Conservation (phyloP, 1,140 invertebrate species). For the Samia ricini region DNA sequence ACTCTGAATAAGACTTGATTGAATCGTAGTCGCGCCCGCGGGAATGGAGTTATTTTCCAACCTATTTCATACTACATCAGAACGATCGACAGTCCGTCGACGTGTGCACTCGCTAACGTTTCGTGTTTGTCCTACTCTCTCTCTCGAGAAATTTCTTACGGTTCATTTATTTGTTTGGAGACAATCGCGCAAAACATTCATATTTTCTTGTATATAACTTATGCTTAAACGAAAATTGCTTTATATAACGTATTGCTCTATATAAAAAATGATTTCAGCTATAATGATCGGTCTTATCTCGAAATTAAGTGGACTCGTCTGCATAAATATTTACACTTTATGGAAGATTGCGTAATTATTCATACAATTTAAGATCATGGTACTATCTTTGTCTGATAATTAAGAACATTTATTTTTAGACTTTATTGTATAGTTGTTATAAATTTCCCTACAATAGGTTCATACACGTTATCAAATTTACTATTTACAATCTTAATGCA, state of each 20-base stretch:
- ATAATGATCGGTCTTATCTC: neutral
- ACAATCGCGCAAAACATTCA: constrained; percentile 35
- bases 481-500: no score
- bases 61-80: constrained; percentile 61
- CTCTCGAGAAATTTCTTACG: constrained; percentile 65
- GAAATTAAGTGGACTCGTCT: neutral
- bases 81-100: constrained; percentile 51
- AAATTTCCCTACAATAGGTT: no score
- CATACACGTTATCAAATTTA: no score
- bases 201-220: constrained; percentile 33
- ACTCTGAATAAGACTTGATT: constrained; percentile 72
- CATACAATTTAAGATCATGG: neutral
- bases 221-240: neutral
- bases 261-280: neutral
- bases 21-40: constrained; percentile 62
- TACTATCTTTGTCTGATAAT: neutral
- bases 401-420: constrained; percentile 23
- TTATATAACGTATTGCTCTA: no score
- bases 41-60: constrained; percentile 70
- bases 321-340: neutral
- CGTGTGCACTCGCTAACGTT: constrained; percentile 30
- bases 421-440: neutral
- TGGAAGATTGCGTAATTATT: neutral
- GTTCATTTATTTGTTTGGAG: constrained; percentile 64
- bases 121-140: constrained; percentile 38